Percentiles rank a stretch among this genome's conserved stretches.
Conservation (phyloP, 2,113 vertebrate species). For the Excalfactoria chinensis region DNA sequence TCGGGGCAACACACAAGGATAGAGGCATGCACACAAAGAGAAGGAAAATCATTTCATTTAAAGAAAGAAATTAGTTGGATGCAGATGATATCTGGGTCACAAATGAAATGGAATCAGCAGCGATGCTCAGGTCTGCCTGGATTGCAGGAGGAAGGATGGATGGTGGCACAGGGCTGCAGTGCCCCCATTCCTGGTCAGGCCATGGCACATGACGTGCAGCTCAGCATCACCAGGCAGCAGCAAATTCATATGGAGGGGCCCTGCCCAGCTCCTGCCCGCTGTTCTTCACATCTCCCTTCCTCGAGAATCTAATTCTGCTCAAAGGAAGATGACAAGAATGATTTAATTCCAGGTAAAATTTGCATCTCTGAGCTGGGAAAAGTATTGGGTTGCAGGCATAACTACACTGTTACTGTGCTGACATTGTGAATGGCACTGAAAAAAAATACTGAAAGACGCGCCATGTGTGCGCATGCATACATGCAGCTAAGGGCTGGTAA, state of each 20-base stretch:
- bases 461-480: background rate
- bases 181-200: slow-evolving; percentile 26
- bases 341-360: background rate
- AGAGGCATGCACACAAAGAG: background rate
- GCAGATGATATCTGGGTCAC: slow-evolving; percentile 42
- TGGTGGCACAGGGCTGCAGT: background rate
- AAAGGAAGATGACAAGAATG: background rate
- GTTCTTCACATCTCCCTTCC: background rate
- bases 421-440: background rate
- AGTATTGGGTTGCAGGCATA: background rate
- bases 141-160: background rate
- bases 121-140: background rate
- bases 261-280: slow-evolving; percentile 42
- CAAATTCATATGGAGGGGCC: slow-evolving; percentile 39
- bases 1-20: background rate
- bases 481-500: background rate
- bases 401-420: background rate
- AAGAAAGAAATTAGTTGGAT: background rate
- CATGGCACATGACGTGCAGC: slow-evolving; percentile 31
- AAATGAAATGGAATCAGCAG: background rate
- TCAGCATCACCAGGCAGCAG: slow-evolving; percentile 67
- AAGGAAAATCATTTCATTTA: background rate
- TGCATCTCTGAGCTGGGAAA: background rate
- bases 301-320: background rate
- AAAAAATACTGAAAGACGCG: background rate